Conservation (phyloP, 2,113 vertebrate genomes). For the Diadophis punctatus region DNA sequence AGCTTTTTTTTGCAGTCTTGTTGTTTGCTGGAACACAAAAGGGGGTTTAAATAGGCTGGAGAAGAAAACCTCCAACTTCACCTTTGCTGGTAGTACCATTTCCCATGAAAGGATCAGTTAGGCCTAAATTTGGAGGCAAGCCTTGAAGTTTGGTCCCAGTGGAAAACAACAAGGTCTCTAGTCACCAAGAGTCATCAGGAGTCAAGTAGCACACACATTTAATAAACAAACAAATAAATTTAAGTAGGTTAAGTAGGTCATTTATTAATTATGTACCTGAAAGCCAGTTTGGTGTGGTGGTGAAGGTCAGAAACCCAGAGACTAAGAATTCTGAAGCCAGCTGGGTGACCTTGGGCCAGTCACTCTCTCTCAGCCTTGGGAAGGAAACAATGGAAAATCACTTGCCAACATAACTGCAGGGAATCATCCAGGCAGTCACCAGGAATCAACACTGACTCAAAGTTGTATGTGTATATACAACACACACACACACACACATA, state of each 20-base stretch:
- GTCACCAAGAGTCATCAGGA: neutral
- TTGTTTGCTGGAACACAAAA: neutral
- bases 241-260: too few species aligned
- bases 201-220: neutral
- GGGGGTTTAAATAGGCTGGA: neutral
- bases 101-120: neutral
- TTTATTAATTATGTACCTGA: too few species aligned
- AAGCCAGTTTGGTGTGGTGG: neutral
- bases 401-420: neutral
- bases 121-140: neutral
- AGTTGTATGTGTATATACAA: neutral
- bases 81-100: neutral
- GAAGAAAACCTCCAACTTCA: neutral
- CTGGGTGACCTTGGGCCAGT: neutral
- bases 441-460: neutral
- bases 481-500: too few species aligned
- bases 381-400: neutral
- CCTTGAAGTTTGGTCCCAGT: neutral
- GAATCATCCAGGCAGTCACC: neutral
- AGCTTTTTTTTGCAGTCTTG: neutral
- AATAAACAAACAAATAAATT: neutral
- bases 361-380: neutral
- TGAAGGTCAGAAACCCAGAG: neutral
- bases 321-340: neutral
- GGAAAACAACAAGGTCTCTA: neutral